Conservation (phyloP, 2,113 vertebrate genomes). For the Actenoides hombroni region DNA sequence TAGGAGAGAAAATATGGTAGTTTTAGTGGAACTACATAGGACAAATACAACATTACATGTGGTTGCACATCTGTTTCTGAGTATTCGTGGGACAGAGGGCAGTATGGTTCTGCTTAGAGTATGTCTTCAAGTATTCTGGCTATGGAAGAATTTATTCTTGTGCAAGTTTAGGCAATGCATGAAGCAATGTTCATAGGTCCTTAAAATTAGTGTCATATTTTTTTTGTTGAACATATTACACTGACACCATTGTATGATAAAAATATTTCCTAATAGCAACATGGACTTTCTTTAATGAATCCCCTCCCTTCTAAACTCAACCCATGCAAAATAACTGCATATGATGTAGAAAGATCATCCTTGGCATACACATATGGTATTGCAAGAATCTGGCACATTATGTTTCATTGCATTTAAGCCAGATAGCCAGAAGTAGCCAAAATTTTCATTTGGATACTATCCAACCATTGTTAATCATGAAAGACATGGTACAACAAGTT, state of each 20-base stretch:
- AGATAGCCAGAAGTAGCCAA: conserved; percentile 49
- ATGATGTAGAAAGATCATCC: not conserved
- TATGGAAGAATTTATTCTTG: not conserved
- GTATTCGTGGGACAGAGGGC: not conserved
- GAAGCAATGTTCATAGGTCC: not conserved
- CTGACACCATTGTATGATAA: not conserved
- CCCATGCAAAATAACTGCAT: not conserved
- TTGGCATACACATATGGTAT: not conserved
- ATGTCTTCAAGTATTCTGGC: not conserved
- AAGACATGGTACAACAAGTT: conserved; percentile 18
- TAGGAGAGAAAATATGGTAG: not conserved
- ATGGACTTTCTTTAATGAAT: not conserved
- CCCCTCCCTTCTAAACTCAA: not conserved
- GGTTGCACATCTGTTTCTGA: not conserved
- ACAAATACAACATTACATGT: not conserved
- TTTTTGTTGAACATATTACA: not conserved
- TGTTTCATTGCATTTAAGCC: not conserved
- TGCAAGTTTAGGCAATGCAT: not conserved
- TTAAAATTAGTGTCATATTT: not conserved
- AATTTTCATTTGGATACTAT: conserved; percentile 19
- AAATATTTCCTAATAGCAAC: not conserved
- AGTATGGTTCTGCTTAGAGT: not conserved
- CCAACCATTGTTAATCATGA: conserved; percentile 55
- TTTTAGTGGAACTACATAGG: not conserved
- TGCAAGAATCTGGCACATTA: conserved; percentile 18